Evolutionary conservation across 64 coral and sea anemone genomes (phyloP).

Genomic region (Porites lutea): DNA sequence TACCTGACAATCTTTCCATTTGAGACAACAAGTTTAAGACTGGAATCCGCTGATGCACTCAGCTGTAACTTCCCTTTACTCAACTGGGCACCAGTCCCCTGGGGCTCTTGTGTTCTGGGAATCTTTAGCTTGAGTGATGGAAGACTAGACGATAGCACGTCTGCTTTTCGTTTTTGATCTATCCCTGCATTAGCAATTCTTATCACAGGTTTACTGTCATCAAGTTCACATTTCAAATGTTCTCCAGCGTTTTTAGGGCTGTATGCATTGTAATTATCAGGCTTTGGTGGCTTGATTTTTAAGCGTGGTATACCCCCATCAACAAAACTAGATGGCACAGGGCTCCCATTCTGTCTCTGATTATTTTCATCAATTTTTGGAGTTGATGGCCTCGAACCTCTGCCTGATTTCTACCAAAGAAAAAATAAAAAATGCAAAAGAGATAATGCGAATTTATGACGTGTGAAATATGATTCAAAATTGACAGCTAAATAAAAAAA

Average conservation of each 20-base stretch:
- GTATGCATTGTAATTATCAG: not conserved
- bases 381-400: constrained; percentile 66
- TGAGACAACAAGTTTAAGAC: constrained; percentile 90
- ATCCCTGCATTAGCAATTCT: constrained; percentile 73
- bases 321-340: constrained; percentile 40
- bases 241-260: constrained; percentile 3
- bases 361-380: constrained; percentile 72
- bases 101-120: constrained; percentile 64
- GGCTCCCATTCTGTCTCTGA: not conserved
- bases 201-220: constrained; percentile 87
- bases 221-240: constrained; percentile 71
- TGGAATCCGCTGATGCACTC: constrained; percentile 66
- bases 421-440: not conserved
- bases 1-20: constrained; percentile 98
- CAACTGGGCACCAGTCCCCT: constrained; percentile 9
- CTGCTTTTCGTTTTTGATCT: constrained; percentile 34
- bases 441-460: not conserved
- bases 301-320: constrained; percentile 60
- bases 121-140: constrained; percentile 94
- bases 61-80: constrained; percentile 28
- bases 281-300: constrained; percentile 78
- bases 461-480: no score
- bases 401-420: constrained; percentile 68
- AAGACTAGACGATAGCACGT: constrained; percentile 70
- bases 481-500: no score